Base-by-base conservation (phyloP, 1,140 invertebrate genomes). In the Eupristina koningsbergeri region DNA sequence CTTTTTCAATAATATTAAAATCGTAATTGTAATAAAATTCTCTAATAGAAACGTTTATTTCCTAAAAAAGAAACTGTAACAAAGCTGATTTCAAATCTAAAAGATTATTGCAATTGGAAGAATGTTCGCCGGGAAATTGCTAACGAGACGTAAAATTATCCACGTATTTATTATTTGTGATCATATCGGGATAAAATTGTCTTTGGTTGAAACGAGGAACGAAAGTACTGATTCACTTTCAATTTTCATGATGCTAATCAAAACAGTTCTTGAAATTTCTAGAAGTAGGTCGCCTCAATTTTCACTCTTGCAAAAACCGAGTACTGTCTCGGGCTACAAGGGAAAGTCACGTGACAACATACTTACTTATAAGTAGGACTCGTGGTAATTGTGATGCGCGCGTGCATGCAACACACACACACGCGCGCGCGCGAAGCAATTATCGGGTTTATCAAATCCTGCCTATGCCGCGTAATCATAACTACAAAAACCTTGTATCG, bases 171-270 rank as follows among this genome's bases (percentile, higher is more conserved):
- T 50, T 73, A 45, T 81, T 81, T 47, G 1, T 47, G 19, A 26
- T 69, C 31, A n/a, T 39, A 80, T 71, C 36, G 61, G 41, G 31
- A 76, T 82, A 50, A 67, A 53, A 26, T 58, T 77, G 39, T 7
- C 22, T 31, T 31, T 39, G 31, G 39, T 6, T 75, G 29, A 45
- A 64, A 0, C 41, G 7, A 76, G 31, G 29, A 76, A 64, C 41
- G 69, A 73, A 61, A 73, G 71, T 26, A 50, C 74, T 58, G 63
- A 77, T 83, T 83, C 74, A 77, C 63, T 83, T 71, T 83, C 74
- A 69, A 83, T 83, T 58, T 39, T 17, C 31, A 15, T 77, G 58
- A 81, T 81, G 47, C 36, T 45, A 75, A 81, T 81, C 80, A 69
- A 83, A 67, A 58, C 31, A 53, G 13, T 83, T 83, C 47, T 83